Base-by-base conservation (phyloP, 2,113 vertebrate species). In the Sylvia atricapilla region DNA sequence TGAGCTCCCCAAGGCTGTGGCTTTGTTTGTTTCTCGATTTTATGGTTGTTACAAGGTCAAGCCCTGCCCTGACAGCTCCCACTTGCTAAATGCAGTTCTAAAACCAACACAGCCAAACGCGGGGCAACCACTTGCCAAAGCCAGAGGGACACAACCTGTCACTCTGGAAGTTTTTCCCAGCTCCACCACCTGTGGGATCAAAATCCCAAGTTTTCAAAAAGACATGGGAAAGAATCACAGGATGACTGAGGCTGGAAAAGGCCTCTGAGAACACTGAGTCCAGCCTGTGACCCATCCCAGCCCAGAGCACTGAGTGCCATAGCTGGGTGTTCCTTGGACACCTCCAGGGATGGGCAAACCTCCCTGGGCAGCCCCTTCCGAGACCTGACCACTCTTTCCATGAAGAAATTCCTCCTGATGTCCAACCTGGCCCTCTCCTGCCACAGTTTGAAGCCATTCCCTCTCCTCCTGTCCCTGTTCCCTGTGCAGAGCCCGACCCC, bases 181-280 rank as follows among this genome's bases (percentile, higher is more conserved):
- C 56, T 55, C 52, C 25, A 41, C 9, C 39, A 22, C 8, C 15
- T 10, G 1, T 0, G 33, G 44, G 58, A 46, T 46, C 56, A 47
- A 74, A 33, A 23, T 31, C 18, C 31, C 12, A 39, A 7, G 18
- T 35, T 66, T 37, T 53, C 21, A 33, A 49, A 27, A 37, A 24
- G 23, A 22, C 12, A 47, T 22, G 68, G 47, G 9, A 55, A 31
- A 55, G 24, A 62, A 22, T 41, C 41, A 22, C 21, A 35, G 55
- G 30, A 27, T 55, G 25, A 33, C 18, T 15, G 13, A 55, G 21
- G 79, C 4, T 83, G 63, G 30, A 27, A 69, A 76, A 83, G 17
- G 13, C 5, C 5, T 46, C 7, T 0, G 3, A 23, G 43, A 49
- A 5, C 31, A 12, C 5, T 0, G 2, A 50, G 49, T 44, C 31